phyloP scores from a whole-genome alignment of 2,113 vertebrate genomes.

The Canis aureus region DNA sequence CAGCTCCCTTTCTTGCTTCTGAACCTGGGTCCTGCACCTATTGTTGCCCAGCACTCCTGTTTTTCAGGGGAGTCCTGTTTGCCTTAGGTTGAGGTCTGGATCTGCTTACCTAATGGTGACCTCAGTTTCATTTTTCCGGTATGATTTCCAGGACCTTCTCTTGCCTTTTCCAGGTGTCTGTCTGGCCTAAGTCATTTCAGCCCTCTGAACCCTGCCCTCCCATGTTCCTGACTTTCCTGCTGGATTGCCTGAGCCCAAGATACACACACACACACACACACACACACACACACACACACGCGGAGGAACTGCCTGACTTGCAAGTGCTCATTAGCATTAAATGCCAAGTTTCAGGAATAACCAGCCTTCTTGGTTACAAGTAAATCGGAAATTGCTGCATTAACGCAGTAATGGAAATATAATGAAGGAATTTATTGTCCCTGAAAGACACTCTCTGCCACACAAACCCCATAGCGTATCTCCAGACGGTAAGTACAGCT shows the following conservation, averaged over 20 bases:
- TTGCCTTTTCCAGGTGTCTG: not conserved
- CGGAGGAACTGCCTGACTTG: not conserved
- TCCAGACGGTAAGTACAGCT: constrained; percentile 71
- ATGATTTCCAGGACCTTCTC: not conserved
- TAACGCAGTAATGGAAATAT: constrained; percentile 78
- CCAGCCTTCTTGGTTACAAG: constrained; percentile 77
- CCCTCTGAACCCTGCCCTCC: not conserved
- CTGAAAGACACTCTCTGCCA: constrained; percentile 83
- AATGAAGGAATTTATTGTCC: constrained; percentile 84
- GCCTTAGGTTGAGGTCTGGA: not conserved
- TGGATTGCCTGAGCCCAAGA: not conserved
- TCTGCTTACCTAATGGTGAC: not conserved
- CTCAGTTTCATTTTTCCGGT: not conserved
- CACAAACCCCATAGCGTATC: constrained; percentile 74
- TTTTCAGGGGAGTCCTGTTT: not conserved
- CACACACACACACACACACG: not conserved
- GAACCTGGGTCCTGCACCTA: not conserved
- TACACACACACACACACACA: not conserved
- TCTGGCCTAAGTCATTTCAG: not conserved
- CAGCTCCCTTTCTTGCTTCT: not conserved
- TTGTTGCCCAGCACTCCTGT: not conserved
- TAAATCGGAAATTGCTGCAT: constrained; percentile 75
- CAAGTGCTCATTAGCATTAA: constrained; percentile 69
- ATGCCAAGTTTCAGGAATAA: constrained; percentile 70
- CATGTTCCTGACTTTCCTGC: not conserved